Evolutionary conservation across 2,888 invertebrate genomes (phyloP), one percentile per base, ranked within the genome.

Genomic region (Zelleria hepariella): DNA sequence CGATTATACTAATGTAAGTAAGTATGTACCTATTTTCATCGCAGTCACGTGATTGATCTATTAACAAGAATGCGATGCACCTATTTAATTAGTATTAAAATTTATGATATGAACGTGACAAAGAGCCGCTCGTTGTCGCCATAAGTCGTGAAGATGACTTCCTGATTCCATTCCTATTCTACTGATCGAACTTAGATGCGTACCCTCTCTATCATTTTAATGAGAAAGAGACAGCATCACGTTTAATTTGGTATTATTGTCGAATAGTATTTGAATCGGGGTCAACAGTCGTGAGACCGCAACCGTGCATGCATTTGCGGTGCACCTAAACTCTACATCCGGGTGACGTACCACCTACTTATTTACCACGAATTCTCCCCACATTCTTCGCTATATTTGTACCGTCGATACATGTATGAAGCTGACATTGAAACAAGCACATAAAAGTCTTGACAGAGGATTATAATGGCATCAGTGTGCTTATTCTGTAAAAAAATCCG

Each of bases 341-440:
- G 80, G 75, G 75, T 77, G 70, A 69, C 67, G 67, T 65, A 67
- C 64, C 66, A 61, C 65, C 63, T 62, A 66, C 69, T 65, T 64
- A 65, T 67, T 70, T 68, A 72, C 71, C 64, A 67, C 69, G 69
- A 75, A 72, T 70, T 69, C 69, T 72, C 67, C 61, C 65, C 61
- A 71, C 74, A 80, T 76, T 68, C 75, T 69, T 65, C 63, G 59
- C 69, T 68, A 69, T 68, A 71, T 72, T 64, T 63, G 70, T 65
- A 65, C 59, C 62, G 62, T 65, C 65, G 66, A 68, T 63, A 65
- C 59, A 63, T 67, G 65, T 61, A 2, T n/a, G n/a, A n/a, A n/a
- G n/a, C n/a, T n/a, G n/a, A n/a, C n/a, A n/a, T n/a, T n/a, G n/a
- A n/a, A n/a, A n/a, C n/a, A n/a, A n/a, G n/a, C n/a, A n/a, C n/a